Base-by-base conservation (phyloP, 1,140 invertebrate genomes). In the Diachasma alloeum region DNA sequence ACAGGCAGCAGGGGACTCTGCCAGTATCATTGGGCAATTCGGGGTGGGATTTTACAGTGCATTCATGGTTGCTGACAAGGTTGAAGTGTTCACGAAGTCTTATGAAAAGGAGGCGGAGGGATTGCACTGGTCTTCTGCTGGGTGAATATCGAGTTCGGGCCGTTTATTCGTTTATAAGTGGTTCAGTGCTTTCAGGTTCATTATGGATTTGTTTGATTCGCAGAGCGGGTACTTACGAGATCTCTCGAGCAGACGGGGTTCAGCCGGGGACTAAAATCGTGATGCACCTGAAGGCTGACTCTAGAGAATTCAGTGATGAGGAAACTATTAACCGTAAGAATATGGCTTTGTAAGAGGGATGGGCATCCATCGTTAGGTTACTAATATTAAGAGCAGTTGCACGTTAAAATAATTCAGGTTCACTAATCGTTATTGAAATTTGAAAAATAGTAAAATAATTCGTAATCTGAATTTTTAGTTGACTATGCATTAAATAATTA, bases 1-100 rank as follows among this genome's bases (percentile, higher is more conserved):
- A 84, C 88, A 92, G 67, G 89, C 89, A 11, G 90, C 92, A 39
- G 91, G 92, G 17, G 92, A 92, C 73, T 85, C 91, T 4, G 93
- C 91, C n/a, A 93, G 94, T 75, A 98, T 99, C 73, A 99, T 99
- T 89, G 98, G 98, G 5, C 97, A 99, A 86, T 99, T 99, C 92
- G 98, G 98, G 78, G 98, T 99, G 15, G 98, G 98, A 10, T 99
- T 99, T 87, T 99, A 99, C 85, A 98, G 97, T 53, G 93, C 95
- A 0, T 99, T 99, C 87, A 99, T 99, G 95, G 97, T 99, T 0
- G 96, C 97, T 71, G 94, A 98, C 81, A 95, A 95, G 87, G 96
- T 99, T 15, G 96, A 98, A 85, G 97, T 99, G 0, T 98, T 91
- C 83, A 97, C 97, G 6, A 92, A 92, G 83, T 90, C 89, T 63